Base-by-base conservation (phyloP, 1,140 invertebrate species). In the Camponotus vicinus region DNA sequence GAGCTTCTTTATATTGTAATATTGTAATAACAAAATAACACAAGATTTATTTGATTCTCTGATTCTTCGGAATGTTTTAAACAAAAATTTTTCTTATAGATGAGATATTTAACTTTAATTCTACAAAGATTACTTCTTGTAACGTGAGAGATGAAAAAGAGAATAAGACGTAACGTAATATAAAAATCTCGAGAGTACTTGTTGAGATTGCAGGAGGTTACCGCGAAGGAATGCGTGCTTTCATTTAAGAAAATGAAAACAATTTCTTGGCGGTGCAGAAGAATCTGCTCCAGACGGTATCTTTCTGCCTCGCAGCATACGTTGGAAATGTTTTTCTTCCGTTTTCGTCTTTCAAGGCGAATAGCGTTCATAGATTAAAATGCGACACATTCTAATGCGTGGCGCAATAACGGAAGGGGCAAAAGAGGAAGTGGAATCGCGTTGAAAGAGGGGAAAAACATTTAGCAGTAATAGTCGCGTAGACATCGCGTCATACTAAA, bases 211-310 rank as follows among this genome's bases (percentile, higher is more conserved):
- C 34, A 79, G 49, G 49, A 15, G 15, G 63, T 85, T 69, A 40
- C 77, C 64, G 64, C 73, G 61, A 13, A 64, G 13, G 37, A 63
- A 84, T 66, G 73, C 59, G 75, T 85, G 61, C 52, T 79, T 66
- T 79, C 61, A 78, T 79, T 85, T 76, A 57, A 85, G 82, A 85
- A 66, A 85, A 77, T 79, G 45, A 85, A 85, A 79, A 79, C 70
- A 61, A 83, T 83, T 83, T 73, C 69, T 55, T 73, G 40, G n/a
- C 18, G 18, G 18, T 83, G 69, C 55, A 73, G 79, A 83, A 83
- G 37, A 73, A 83, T 73, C 67, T 71, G 52, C 45, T 42, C n/a
- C 78, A 45, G 67, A 71, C 78, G 15, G 18, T n/a, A 18, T 37
- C 11, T 32, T 83, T 73, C 40, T 34, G 18, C 55, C n/a, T 37